Evolutionary conservation across 2,888 invertebrate genomes (phyloP), one percentile per base, ranked within the genome.

Genomic region (Agrochola litura): DNA sequence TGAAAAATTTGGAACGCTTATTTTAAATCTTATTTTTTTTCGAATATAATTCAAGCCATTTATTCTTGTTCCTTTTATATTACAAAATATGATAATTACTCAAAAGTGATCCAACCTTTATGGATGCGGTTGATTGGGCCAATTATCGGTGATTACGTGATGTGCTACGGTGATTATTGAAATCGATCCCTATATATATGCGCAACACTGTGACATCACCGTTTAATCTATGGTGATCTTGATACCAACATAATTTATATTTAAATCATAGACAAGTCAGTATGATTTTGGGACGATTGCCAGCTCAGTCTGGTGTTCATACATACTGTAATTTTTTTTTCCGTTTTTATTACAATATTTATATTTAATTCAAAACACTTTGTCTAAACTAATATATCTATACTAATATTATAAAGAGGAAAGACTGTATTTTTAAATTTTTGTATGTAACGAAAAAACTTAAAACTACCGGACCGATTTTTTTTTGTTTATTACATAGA

Each of bases 41-140:
- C 4, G 4, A 4, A 60, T 68, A 71, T 41, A 49, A 67, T 52
- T 52, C 64, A 49, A 41, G 56, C 46, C 43, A 73, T 78, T 89
- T 82, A 85, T 84, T 72, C 41, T 78, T 72, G 68, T 83, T 77
- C 79, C 73, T 83, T 86, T 80, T 81, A 69, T 76, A 73, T 76
- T 69, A 65, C 81, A 77, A 75, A 73, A 75, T 52, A 82, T 66
- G 68, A 76, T 77, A 87, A 88, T 88, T 82, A 85, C 81, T 82
- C 76, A 84, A 87, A 85, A 87, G 85, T 85, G 85, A 85, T 83
- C 79, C 77, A 85, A 88, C 87, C 82, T 88, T 88, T 82, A 82
- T 82, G 82, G 79, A 68, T 76, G 73, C 67, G 75, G 77, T 84
- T 88, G 84, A 88, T 88, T 88, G 86, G 81, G 60, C 72, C 88